Evolutionary conservation across 2,113 vertebrate genomes (phyloP).

Genomic region (Esox niger): DNA sequence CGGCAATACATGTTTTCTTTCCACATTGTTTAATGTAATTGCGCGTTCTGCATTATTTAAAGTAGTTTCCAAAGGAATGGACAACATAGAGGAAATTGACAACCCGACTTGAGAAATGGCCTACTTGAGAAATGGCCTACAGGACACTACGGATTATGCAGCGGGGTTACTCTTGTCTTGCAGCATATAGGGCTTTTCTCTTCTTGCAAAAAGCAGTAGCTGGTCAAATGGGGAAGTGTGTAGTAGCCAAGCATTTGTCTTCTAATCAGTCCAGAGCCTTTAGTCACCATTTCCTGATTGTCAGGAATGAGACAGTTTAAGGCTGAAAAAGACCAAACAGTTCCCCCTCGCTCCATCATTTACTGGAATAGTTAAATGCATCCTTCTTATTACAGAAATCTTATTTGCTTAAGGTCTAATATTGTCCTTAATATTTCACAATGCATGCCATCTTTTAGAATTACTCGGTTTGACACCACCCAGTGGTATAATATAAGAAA

Average conservation of each 20-base stretch:
- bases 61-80: too few relatives aligned
- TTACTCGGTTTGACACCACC: too few relatives aligned
- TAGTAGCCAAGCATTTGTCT: constrained; percentile 3
- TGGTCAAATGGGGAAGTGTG: constrained; percentile 39
- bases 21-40: too few relatives aligned
- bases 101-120: too few relatives aligned
- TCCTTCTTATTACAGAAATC: not conserved
- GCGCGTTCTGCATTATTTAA: too few relatives aligned
- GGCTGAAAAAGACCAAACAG: not conserved
- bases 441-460: constrained; percentile 1
- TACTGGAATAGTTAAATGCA: not conserved
- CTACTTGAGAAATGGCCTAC: too few relatives aligned
- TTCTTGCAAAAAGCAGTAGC: not conserved
- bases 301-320: not conserved
- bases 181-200: too few relatives aligned
- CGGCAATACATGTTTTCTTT: too few relatives aligned
- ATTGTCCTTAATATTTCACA: not conserved
- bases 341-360: not conserved
- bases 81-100: too few relatives aligned
- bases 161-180: too few relatives aligned
- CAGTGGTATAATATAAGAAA: too few relatives aligned
- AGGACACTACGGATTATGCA: too few relatives aligned
- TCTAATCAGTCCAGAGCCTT: constrained; percentile 5
- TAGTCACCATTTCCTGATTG: not conserved
- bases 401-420: not conserved